phyloP scores from a whole-genome alignment of 2,888 invertebrate genomes.

The Margaritifera margaritifera region DNA sequence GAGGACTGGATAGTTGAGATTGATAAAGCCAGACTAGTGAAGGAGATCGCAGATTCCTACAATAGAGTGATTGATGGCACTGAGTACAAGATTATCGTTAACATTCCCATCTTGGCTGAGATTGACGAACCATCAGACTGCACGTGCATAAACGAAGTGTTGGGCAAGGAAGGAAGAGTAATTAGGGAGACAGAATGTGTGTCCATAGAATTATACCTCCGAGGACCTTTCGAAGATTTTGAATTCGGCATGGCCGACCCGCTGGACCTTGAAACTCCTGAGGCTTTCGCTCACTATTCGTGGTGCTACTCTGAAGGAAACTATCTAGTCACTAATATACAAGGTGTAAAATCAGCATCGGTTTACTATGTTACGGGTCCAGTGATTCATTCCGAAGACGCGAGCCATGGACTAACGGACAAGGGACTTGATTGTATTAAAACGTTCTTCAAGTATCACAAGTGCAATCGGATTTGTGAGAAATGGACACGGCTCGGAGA shows the following conservation, averaged over 20 bases:
- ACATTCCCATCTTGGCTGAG: slow-evolving; percentile 49
- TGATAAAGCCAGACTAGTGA: slow-evolving; percentile 32
- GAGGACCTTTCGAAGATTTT: slow-evolving; percentile 46
- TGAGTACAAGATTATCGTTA: slow-evolving; percentile 32
- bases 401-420: slow-evolving; percentile 42
- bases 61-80: slow-evolving; percentile 23
- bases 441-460: slow-evolving; percentile 52
- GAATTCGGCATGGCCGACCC: slow-evolving; percentile 34
- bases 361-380: slow-evolving; percentile 50
- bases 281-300: slow-evolving; percentile 55
- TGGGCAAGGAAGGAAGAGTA: slow-evolving; percentile 45
- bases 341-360: slow-evolving; percentile 42
- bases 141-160: slow-evolving; percentile 45
- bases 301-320: slow-evolving; percentile 52
- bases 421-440: slow-evolving; percentile 49
- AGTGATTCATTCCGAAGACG: slow-evolving; percentile 46
- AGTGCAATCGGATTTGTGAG: slow-evolving; percentile 50
- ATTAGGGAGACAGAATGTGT: slow-evolving; percentile 46
- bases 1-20: slow-evolving; percentile 45
- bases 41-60: slow-evolving; percentile 31
- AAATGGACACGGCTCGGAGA: slow-evolving; percentile 42
- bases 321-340: slow-evolving; percentile 47
- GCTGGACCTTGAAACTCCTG: slow-evolving; percentile 33
- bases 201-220: slow-evolving; percentile 47
- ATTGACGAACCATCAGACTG: slow-evolving; percentile 55